phyloP scores from a whole-genome alignment of 2,888 invertebrate species.

The Watsonalla cultraria region DNA sequence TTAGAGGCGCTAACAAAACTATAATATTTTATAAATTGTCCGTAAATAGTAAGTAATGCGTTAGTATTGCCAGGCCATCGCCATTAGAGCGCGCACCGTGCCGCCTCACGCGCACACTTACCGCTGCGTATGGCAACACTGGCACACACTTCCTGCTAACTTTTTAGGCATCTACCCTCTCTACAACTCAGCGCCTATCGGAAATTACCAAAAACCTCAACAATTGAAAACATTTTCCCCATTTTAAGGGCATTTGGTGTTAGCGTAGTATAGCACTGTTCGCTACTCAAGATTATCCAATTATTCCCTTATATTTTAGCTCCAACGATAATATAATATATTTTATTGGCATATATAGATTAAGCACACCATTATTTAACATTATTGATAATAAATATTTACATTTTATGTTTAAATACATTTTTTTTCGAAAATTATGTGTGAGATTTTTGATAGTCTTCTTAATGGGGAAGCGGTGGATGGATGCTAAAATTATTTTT shows the following conservation, averaged over 20 bases:
- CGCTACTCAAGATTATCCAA: slow-evolving; percentile 1
- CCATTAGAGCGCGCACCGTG: slow-evolving; percentile 10
- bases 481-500: neutral
- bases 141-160: slow-evolving; percentile 46
- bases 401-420: neutral
- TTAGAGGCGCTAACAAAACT: neutral
- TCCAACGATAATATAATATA: slow-evolving; percentile 5
- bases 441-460: neutral
- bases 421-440: neutral
- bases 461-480: neutral
- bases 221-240: slow-evolving; percentile 47
- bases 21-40: neutral
- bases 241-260: slow-evolving; percentile 42
- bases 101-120: slow-evolving; percentile 39
- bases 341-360: neutral
- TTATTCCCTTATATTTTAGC: slow-evolving; percentile 2
- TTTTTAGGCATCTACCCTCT: slow-evolving; percentile 55
- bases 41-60: neutral
- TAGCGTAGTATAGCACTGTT: slow-evolving; percentile 25
- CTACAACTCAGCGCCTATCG: slow-evolving; percentile 70
- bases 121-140: slow-evolving; percentile 67
- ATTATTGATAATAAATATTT: neutral
- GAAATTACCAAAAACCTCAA: slow-evolving; percentile 58
- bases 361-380: neutral
- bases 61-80: slow-evolving; percentile 5